Base-by-base conservation (phyloP, 1,140 invertebrate species). In the Platyscapa corneri region DNA sequence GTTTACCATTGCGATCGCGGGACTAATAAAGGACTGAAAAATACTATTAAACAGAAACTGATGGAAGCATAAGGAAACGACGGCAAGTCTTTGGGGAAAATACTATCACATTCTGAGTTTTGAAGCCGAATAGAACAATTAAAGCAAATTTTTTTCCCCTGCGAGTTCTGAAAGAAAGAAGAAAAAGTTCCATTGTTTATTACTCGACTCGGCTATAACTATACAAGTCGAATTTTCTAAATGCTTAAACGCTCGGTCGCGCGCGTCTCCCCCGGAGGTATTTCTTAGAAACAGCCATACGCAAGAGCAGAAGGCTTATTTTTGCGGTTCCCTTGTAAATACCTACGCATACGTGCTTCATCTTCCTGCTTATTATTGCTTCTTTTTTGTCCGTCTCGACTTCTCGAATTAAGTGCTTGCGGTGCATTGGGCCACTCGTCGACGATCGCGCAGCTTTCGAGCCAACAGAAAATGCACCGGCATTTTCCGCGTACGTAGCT, bases 291-390 rank as follows among this genome's bases (percentile, higher is more conserved):
- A 20, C 7, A 30, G 46, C 14, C 70, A 56, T 32, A 53, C 27
- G 78, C 32, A 30, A 42, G 37, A 80, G 77, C 12, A 37, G 37
- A 80, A 77, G 75, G 34, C 60, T 64, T 18, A 42, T 56, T 80
- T 30, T 37, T 39, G 60, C 78, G 77, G 53, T 60, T 60, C 20
- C 56, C 56, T 60, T 27, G 56, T 60, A 60, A 3, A 46, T 60
- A 64, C 20, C 76, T 3, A 42, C 37, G 23, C 70, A 42, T 53
- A 42, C 78, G 67, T 67, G 32, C 34, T 49, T 77, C 49, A 8
- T 70, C 65, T 74, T 56, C 65, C 80, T 37, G 18, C 65, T 82
- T 39, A 49, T 82, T 53, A 72, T 74, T 74, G 42, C 32, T n/a
- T 23, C 32, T 37, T 60, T 64, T 64, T 60, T 56, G 76, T 39